Evolutionary conservation across 2,888 invertebrate genomes (phyloP).

Genomic region (Cephus runcator): DNA sequence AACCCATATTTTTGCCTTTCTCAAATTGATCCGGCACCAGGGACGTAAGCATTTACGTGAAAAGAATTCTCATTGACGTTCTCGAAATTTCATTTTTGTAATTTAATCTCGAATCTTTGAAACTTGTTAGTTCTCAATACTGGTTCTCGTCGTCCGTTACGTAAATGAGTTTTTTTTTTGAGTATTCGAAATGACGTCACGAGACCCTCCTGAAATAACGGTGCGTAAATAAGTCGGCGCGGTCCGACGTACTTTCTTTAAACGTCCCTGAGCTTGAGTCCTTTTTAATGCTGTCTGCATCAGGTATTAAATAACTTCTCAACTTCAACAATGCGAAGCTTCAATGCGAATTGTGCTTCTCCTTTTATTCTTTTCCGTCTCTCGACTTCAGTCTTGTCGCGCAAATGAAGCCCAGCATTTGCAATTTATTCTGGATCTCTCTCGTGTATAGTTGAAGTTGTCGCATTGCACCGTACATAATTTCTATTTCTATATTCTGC

Average conservation of each 20-base stretch:
- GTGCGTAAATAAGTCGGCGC: not conserved
- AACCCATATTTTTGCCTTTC: not conserved
- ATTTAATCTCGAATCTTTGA: not conserved
- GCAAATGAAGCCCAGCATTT: not conserved
- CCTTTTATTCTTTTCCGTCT: not conserved
- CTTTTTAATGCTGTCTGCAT: not conserved
- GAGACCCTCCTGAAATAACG: not conserved
- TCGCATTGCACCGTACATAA: not conserved
- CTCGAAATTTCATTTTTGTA: not conserved
- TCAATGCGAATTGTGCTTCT: not conserved
- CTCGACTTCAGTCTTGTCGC: not conserved
- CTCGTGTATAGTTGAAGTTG: not conserved
- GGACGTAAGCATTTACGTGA: not conserved
- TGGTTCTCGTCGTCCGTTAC: not conserved
- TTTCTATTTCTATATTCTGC: not conserved
- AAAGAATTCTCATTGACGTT: not conserved
- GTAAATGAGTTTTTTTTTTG: not conserved
- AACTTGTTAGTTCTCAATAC: not conserved
- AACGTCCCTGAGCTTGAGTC: not conserved
- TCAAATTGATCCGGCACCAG: not conserved
- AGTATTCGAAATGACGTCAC: not conserved
- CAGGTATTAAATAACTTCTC: not conserved
- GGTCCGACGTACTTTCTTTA: not conserved
- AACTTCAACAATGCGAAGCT: too few species aligned
- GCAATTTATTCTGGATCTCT: not conserved